Conservation (phyloP, 2,888 invertebrate genomes). For the Polyommatus iphigenia region DNA sequence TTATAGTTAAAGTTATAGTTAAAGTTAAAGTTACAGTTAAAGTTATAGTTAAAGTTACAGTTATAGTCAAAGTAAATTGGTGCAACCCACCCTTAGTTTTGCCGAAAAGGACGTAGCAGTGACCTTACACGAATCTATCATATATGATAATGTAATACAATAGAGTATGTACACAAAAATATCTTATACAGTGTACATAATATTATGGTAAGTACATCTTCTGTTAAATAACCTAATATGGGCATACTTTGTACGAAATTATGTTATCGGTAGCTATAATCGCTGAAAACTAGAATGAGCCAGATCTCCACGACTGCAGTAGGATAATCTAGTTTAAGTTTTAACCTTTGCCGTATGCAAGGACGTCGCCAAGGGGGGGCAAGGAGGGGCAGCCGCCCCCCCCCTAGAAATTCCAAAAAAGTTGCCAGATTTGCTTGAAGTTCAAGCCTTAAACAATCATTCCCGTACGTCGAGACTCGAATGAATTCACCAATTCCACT, state of each 20-base stretch:
- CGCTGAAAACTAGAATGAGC: not conserved
- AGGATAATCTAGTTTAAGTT: slow-evolving; percentile 3
- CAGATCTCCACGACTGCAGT: not conserved
- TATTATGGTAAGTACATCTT: not conserved
- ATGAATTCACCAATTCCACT: too few species aligned
- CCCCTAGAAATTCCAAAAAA: too few species aligned
- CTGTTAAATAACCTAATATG: not conserved
- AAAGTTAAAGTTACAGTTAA: too few species aligned
- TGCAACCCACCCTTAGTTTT: not conserved
- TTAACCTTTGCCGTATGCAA: not conserved
- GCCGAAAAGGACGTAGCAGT: not conserved
- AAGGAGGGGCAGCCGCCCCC: too few species aligned
- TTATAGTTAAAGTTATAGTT: too few species aligned
- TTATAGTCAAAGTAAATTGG: too few species aligned
- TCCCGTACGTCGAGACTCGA: too few species aligned
- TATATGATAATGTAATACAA: not conserved
- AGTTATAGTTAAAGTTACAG: too few species aligned
- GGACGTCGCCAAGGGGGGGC: too few species aligned
- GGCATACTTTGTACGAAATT: not conserved
- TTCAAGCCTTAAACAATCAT: too few species aligned
- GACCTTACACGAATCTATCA: not conserved
- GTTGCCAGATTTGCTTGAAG: too few species aligned
- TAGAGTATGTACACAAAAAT: not conserved
- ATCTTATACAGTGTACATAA: not conserved
- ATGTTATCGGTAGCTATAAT: not conserved